Evolutionary conservation across 2,888 invertebrate species (phyloP), one percentile per base, ranked within the genome.

Genomic region (Leptinotarsa haldemani): DNA sequence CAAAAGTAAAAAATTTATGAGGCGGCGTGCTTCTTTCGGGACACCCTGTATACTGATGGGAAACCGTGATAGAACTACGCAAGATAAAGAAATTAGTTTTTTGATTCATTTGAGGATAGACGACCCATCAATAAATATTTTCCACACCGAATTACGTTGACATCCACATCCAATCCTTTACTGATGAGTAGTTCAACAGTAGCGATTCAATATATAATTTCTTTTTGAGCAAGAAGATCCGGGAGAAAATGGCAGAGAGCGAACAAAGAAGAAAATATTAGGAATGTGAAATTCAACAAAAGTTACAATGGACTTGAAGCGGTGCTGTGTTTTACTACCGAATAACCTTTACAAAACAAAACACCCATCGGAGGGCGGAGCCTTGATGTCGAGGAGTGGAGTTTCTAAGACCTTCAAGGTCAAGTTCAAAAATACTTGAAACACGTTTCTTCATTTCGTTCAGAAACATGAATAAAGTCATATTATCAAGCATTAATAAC

Each of bases 71-170:
- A 61, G 61, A 61, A 40, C 61, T 61, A 61, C 61, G 61, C 56
- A 68, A 46, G 53, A 22, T 74, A 70, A 65, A 73, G 70, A 75
- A 74, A 77, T 73, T 74, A 73, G 56, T 56, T 56, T 68, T 56
- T 68, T 68, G 40, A 61, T 72, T 67, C 71, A 71, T 74, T 73
- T 64, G 66, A 70, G 65, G 53, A 67, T 61, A 69, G 69, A 47
- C 52, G 65, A 75, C 75, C 73, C 77, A 77, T 74, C 75, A 78
- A 76, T 68, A 47, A 68, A 58, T 58, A 68, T 52, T 22, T 58
- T 56, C 52, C 56, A 68, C 68, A 68, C 53, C 68, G 22, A 68
- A 68, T 68, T 56, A 30, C 61, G 25, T 61, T 40, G 61, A 61
- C 56, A 68, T 22, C 46, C 53, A 56, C 53, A 68, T 68, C 68